Base-by-base conservation (phyloP, 2,113 vertebrate genomes). In the Tympanuchus pallidicinctus region DNA sequence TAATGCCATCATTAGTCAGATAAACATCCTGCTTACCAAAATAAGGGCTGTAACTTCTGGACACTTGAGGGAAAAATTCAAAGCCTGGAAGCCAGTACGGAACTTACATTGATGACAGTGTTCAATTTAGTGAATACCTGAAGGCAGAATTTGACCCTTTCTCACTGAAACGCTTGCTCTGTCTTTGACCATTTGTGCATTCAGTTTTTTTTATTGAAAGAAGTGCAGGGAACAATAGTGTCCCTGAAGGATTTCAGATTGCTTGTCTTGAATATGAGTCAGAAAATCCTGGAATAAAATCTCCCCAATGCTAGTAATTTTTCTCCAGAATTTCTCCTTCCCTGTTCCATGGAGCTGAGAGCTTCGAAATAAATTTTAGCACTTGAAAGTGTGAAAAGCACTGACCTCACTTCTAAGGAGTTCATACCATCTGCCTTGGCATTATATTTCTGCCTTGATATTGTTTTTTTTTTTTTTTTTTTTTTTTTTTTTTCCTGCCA, bases 111-210 rank as follows among this genome's bases (percentile, higher is more conserved):
- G 19, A 54, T 50, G 24, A 54, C 14, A 14, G 6, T 11, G 34
- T 6, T 24, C 1, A 0, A 3, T 0, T 15, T 6, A 54, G 17
- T 10, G 13, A 20, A 17, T 28, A 3, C 2, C 8, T 3, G 47
- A 75, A 13, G 27, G 57, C 40, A 75, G 56, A 54, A 28, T 42
- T n/a, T 90, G 36, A 48, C 36, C 54, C 20, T 7, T 36, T 36
- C 70, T 42, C 34, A 69, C 21, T 43, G 34, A 52, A 88, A 42
- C 3, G 4, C 43, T 77, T 60, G 30, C 40, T 88, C 7, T 65
- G 11, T 17, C 10, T 63, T 50, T 56, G 34, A 1, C 1, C 4
- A 1, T 47, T 54, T 57, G 8, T 63, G 34, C 19, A 47, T 7
- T 30, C 10, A 6, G 32, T 28, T 7, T 4, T 65, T 8, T n/a